phyloP scores from a whole-genome alignment of 2,888 invertebrate genomes.

The Mongoloraphidia duomilia region DNA sequence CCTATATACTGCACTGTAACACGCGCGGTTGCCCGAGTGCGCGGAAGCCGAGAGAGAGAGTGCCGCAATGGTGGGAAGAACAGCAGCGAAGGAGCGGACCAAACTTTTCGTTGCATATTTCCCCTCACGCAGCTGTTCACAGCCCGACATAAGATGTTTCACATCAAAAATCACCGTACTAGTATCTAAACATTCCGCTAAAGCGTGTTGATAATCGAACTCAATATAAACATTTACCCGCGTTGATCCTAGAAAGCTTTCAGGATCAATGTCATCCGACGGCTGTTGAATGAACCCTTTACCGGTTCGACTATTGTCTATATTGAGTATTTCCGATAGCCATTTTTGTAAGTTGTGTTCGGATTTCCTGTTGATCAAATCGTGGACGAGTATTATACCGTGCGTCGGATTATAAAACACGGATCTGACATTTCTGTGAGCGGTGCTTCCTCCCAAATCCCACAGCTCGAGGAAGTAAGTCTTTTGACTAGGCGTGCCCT shows the following conservation, averaged over 20 bases:
- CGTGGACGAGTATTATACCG: conserved; percentile 94
- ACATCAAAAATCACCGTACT: too few relatives aligned
- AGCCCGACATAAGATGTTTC: too few relatives aligned
- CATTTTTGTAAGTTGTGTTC: conserved; percentile 87
- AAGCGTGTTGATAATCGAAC: too few relatives aligned
- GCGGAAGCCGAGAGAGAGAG: too few relatives aligned
- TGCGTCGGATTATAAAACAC: conserved; percentile 91
- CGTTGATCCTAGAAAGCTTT: conserved; percentile 70
- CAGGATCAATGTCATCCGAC: conserved; percentile 66
- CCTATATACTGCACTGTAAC: too few relatives aligned
- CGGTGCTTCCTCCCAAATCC: conserved; percentile 92
- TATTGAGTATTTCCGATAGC: conserved; percentile 79
- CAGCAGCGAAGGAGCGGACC: too few relatives aligned
- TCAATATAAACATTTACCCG: conserved; percentile 32
- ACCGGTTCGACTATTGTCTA: conserved; percentile 39
- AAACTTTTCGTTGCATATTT: too few relatives aligned
- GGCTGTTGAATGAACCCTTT: conserved; percentile 26
- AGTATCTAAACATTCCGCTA: too few relatives aligned
- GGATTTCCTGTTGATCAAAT: conserved; percentile 90
- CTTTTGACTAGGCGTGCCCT: conserved; percentile 82
- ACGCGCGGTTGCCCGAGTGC: too few relatives aligned
- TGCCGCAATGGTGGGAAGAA: too few relatives aligned
- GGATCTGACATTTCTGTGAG: conserved; percentile 81
- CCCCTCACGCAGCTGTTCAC: too few relatives aligned
- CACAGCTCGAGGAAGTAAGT: conserved; percentile 90